Evolutionary conservation across 2,888 invertebrate genomes (phyloP), one percentile per base, ranked within the genome.

Genomic region (Coleophora flavipennella): DNA sequence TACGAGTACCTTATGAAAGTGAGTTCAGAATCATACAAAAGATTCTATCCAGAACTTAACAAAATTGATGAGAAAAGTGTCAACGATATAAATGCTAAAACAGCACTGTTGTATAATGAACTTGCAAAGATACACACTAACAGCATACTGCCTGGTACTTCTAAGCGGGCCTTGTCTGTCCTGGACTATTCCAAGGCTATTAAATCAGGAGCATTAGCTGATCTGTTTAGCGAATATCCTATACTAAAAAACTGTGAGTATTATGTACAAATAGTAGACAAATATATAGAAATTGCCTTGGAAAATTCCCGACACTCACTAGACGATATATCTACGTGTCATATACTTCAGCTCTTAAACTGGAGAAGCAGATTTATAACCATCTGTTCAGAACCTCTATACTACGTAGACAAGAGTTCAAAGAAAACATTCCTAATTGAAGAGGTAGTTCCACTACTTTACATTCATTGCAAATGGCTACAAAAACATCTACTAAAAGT

Each of bases 381-480:
- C 41, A 49, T 83, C 3, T 83, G 87, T 13, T 66, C 67, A 6
- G 48, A 62, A 43, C 59, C 68, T 1, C 69, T 83, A 1, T 35
- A 25, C 29, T 31, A n/a, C 13, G 28, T 27, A 3, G 33, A 29
- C 8, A 31, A 43, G 13, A 28, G 12, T 6, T 14, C 25, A 7
- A 43, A 35, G 31, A 40, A 35, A 13, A 31, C 10, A 8, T 40
- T 38, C 33, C 35, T 20, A 27, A 33, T 38, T 2, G 76, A 87
- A 36, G 87, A 88, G 43, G 71, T 89, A 1, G 68, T 89, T 32
- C 86, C 88, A n/a, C 77, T 89, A 37, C 57, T 93, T 1, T 81
- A 88, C 48, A 78, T 92, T 9, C 92, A 93, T 59, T 91, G 89
- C 53, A 91, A 89, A 65, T 94, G 93, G 93, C 62, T 93, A 29